These are phyloP conservation scores for Rhadinocentrus ornatus DNA, from an alignment of 2,797 vertebrate genomes.

Conservation along the genomic window DNA sequence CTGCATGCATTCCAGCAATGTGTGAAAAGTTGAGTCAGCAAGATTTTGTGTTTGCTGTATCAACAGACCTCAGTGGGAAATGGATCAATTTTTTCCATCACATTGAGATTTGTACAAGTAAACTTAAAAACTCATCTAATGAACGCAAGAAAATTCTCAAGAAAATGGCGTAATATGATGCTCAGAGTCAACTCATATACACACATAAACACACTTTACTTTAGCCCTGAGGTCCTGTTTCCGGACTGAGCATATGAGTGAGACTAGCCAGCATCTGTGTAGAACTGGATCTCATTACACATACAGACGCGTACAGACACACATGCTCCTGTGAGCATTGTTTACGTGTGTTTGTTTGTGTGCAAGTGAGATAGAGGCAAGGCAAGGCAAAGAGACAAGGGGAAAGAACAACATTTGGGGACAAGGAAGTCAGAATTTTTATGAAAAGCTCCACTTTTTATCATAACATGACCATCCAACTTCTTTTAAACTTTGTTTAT, in stretches of 20 bases:
- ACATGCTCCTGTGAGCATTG: conserved; percentile 12
- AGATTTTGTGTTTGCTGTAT: conserved; percentile 19
- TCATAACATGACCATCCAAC: conserved; percentile 15
- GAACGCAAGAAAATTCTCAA: conserved; percentile 41
- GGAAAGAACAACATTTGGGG: conserved; percentile 18
- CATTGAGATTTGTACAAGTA: conserved; percentile 46
- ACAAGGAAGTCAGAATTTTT: background rate
- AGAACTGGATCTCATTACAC: conserved; percentile 5
- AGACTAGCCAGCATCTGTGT: background rate
- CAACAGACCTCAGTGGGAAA: conserved; percentile 50
- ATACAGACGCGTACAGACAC: conserved; percentile 32
- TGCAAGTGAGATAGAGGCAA: conserved; percentile 19
- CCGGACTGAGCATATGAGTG: background rate
- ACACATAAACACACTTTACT: conserved; percentile 25
- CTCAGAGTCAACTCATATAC: conserved; percentile 26
- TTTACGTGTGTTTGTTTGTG: conserved; percentile 22
- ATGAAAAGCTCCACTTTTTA: conserved; percentile 23
- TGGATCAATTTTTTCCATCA: conserved; percentile 54
- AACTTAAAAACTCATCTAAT: conserved; percentile 24
- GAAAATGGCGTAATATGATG: conserved; percentile 20
- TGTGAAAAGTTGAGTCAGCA: conserved; percentile 8
- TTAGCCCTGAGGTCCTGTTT: background rate
- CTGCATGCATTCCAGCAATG: background rate
- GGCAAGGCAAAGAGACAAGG: conserved; percentile 1
- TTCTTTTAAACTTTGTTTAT: conserved; percentile 14